Base-by-base conservation (phyloP, 1,140 invertebrate species). In the Uloborus diversus region DNA sequence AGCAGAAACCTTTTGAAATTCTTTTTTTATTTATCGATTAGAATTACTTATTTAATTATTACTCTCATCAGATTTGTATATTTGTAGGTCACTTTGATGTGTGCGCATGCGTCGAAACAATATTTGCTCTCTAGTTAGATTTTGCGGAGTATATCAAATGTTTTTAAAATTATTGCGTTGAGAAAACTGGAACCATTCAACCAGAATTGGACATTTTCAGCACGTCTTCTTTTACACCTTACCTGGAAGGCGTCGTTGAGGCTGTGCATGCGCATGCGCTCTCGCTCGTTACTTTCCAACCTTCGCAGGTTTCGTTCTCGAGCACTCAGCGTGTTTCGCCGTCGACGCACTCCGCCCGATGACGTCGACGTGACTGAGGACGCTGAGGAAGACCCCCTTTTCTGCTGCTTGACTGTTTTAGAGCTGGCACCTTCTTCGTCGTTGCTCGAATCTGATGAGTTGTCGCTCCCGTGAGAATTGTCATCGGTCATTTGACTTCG, bases 181-280 rank as follows among this genome's bases (percentile, higher is more conserved):
- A n/a, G n/a, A n/a, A n/a, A n/a, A n/a, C n/a, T n/a, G n/a, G n/a
- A n/a, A n/a, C n/a, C n/a, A n/a, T n/a, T n/a, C n/a, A n/a, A n/a
- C n/a, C n/a, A n/a, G n/a, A n/a, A n/a, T n/a, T n/a, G n/a, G n/a
- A n/a, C n/a, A n/a, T n/a, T n/a, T n/a, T n/a, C n/a, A n/a, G n/a
- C n/a, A n/a, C n/a, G n/a, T n/a, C n/a, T n/a, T n/a, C n/a, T n/a
- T n/a, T n/a, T n/a, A n/a, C n/a, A n/a, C n/a, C n/a, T n/a, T n/a
- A n/a, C n/a, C n/a, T 96, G 93, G 85, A 95, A 96, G 5, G 94
- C 94, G 85, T 94, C 94, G 85, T 95, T 95, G 66, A 95, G 89
- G 53, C 92, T 92, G 86, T 95, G 94, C 94, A 96, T 96, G 83
- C 94, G 89, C 90, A 94, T 93, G 82, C 94, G 87, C 86, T 96